Evolutionary conservation across 1,140 invertebrate species (phyloP), one percentile per base, ranked within the genome.

Genomic region (Leptoteleia sp.): DNA sequence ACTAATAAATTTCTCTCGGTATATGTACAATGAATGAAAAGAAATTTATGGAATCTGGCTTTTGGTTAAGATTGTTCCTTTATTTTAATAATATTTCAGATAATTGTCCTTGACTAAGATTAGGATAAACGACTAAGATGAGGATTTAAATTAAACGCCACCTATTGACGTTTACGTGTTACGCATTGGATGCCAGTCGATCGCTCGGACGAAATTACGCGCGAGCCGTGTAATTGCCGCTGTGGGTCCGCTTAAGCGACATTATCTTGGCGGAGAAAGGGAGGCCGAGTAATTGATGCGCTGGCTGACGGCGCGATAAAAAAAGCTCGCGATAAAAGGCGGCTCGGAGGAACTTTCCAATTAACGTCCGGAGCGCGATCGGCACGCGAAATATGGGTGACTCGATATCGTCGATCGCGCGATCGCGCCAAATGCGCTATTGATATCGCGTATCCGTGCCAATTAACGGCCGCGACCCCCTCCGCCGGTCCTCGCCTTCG

Each of bases 401-500:
- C 45, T 57, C 54, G 70, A 43, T 75, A 79, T 76, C 77, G 38
- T 22, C 9, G 72, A 80, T 80, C 73, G 75, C 57, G 68, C 9
- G 72, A 80, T 80, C 73, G 75, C 57, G 68, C 72, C 50, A 76
- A 80, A 80, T 76, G 68, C 17, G 62, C 62, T 65, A 47, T 68
- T 68, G 67, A 76, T 76, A 76, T 71, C 79, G 67, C 64, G 38
- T 76, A 80, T 80, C 48, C 70, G 68, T 80, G 73, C 73, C 79
- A 80, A 80, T 80, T 80, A 80, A 80, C 73, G 73, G 70, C 40
- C 55, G 57, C 73, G 27, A 59, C 62, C 50, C 73, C 67, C 55
- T 42, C 68, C 45, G 37, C 6, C 16, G 31, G 57, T 6, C 22
- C 3, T 25, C n/a, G 7, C 11, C 33, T 40, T 17, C 29, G 40